Base-by-base conservation (phyloP, 2,113 vertebrate genomes). In the Etia nguti region DNA sequence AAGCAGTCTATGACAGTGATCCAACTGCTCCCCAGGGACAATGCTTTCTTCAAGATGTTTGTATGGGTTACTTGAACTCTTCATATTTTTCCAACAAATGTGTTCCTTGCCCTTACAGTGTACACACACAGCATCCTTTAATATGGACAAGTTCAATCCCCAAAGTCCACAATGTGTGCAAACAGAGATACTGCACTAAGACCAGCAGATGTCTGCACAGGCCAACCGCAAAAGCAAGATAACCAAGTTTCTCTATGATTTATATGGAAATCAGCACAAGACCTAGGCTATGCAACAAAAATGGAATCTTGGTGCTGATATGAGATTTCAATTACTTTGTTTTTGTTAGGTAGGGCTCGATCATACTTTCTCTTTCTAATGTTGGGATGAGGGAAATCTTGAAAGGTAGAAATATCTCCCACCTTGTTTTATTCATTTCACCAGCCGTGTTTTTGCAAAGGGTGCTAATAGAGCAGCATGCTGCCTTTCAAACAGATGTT, bases 211-310 rank as follows among this genome's bases (percentile, higher is more conserved):
- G 1, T 10, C 15, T 29, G 18, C 18, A n/a, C 18, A 46, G 84
- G 68, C 29, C 29, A 85, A 12, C 43, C 4, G 10, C 70, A 50
- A 77, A 26, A n/a, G 70, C 70, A 77, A 75, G 81, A 85, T 75
- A 90, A 79, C 83, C 81, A 84, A 83, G 65, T 79, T 68, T 56
- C 60, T 68, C 4, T 38, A 9, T 59, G 83, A 94, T 93, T 93
- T 88, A 93, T 94, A 95, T 96, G 93, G 92, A 95, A 95, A 96
- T 95, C 75, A 90, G 85, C 26, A 43, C 34, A 57, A 57, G 60
- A 54, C 75, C 60, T 82, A 5, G 77, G 87, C 75, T 80, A 89
- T 86, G 81, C 62, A 65, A 70, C 80, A 73, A 93, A 90, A 90
- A 82, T 56, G 77, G 50, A 85, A 80, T 57, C 82, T 86, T 20